These are phyloP conservation scores for Eristalis intricaria DNA, from an alignment of 2,888 invertebrate genomes.

Conservation along the genomic window DNA sequence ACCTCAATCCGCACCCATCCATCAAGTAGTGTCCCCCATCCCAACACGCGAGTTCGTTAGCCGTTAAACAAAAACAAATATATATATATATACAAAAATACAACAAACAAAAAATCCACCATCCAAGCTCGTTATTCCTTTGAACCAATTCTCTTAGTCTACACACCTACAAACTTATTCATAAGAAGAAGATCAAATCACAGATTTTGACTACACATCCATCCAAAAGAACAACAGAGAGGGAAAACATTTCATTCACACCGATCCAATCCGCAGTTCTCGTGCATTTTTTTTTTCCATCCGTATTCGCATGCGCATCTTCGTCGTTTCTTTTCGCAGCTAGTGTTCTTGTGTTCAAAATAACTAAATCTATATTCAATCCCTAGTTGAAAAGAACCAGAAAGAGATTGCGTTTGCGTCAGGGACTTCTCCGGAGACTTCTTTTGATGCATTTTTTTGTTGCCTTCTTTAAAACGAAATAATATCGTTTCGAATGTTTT, in stretches of 20 bases:
- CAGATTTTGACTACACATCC: constrained; percentile 58
- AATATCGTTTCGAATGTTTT: constrained; percentile 1
- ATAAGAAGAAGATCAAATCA: constrained; percentile 46
- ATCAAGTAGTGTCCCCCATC: constrained; percentile 22
- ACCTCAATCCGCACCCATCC: constrained; percentile 21
- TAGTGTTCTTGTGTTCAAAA: not conserved
- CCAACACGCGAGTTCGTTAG: constrained; percentile 12
- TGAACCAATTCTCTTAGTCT: constrained; percentile 57
- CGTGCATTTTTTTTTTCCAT: not conserved
- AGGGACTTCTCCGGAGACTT: not conserved
- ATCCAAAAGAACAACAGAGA: constrained; percentile 11
- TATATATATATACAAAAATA: constrained; percentile 11
- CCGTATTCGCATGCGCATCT: not conserved
- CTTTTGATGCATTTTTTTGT: constrained; percentile 49
- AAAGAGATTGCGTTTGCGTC: not conserved
- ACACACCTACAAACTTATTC: constrained; percentile 57
- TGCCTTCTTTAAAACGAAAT: constrained; percentile 5
- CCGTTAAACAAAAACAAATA: constrained; percentile 27
- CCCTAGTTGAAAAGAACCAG: not conserved
- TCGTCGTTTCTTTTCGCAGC: not conserved
- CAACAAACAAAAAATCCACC: constrained; percentile 25
- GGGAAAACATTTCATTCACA: constrained; percentile 11
- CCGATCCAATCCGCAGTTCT: not conserved
- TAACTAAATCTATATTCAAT: not conserved
- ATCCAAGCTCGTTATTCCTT: constrained; percentile 59